phyloP scores from a whole-genome alignment of 2,797 vertebrate genomes.

The Heterohyrax brucei region DNA sequence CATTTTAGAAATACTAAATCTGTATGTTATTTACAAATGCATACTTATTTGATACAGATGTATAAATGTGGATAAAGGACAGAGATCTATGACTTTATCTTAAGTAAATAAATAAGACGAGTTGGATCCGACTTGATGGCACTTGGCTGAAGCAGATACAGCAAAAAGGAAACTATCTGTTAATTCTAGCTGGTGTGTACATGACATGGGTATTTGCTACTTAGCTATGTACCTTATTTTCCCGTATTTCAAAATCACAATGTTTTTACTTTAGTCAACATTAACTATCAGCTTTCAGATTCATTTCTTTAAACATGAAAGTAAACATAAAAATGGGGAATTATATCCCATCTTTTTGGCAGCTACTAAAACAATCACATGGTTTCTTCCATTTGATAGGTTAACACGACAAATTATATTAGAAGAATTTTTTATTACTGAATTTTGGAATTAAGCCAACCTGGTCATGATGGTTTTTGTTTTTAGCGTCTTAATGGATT shows the following conservation, averaged over 20 bases:
- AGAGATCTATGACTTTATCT: not conserved
- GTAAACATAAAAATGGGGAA: constrained; percentile 38
- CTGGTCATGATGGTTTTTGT: not conserved
- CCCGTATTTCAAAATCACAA: constrained; percentile 47
- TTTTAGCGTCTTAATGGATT: not conserved
- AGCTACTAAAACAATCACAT: constrained; percentile 48
- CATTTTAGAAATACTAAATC: constrained; percentile 3
- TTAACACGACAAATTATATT: constrained; percentile 29
- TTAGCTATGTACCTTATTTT: not conserved
- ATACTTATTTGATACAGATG: not conserved
- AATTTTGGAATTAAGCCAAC: constrained; percentile 38
- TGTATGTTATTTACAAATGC: not conserved
- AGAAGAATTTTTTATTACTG: not conserved
- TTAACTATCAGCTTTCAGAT: not conserved
- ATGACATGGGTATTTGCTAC: not conserved
- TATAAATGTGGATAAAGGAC: constrained; percentile 9
- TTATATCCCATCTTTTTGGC: not conserved
- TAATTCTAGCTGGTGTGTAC: not conserved
- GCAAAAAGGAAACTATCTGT: not conserved
- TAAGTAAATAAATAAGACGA: not conserved
- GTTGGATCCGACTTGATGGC: not conserved
- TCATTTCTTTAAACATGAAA: constrained; percentile 10
- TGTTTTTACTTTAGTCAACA: not conserved
- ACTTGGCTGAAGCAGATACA: not conserved
- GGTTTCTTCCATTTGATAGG: constrained; percentile 5